Conservation (phyloP, 1,140 invertebrate genomes). For the Lepidurus couesii region DNA sequence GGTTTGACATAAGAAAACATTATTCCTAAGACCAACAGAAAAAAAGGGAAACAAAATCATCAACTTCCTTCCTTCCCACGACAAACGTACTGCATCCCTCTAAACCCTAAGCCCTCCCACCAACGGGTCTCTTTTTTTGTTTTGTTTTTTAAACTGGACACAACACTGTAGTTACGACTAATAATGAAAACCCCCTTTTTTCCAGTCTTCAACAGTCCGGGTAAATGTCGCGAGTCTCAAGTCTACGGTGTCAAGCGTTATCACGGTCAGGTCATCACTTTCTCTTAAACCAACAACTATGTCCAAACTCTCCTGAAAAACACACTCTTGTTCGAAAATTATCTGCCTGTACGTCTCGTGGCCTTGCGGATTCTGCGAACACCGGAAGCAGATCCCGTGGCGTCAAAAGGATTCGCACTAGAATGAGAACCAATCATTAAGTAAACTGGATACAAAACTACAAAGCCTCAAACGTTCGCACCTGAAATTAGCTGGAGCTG, state of each 20-base stretch:
- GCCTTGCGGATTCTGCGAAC: not conserved
- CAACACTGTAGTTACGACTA: conserved; percentile 10
- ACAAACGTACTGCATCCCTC: not conserved
- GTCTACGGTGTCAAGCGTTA: not conserved
- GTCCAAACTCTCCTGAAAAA: not conserved
- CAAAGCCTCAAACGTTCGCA: not conserved
- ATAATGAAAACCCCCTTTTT: not conserved
- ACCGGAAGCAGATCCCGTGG: not conserved
- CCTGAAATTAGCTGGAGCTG: not conserved
- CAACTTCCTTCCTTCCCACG: not conserved
- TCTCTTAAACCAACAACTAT: not conserved
- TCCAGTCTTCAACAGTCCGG: not conserved
- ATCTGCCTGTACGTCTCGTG: conserved; percentile 13
- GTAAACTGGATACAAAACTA: not conserved
- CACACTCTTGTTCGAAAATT: not conserved
- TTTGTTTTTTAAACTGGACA: not conserved
- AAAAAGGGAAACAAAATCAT: not conserved
- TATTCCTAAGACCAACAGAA: not conserved
- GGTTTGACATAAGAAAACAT: conserved; percentile 3
- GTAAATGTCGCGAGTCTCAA: not conserved
- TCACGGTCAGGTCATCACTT: conserved; percentile 6
- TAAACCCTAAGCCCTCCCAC: not conserved
- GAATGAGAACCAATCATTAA: not conserved
- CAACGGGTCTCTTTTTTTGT: conserved; percentile 4
- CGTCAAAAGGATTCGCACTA: conserved; percentile 18